These are phyloP conservation scores for Dolichallabes microphthalmus DNA, from an alignment of 2,113 vertebrate genomes.

Conservation along the genomic window DNA sequence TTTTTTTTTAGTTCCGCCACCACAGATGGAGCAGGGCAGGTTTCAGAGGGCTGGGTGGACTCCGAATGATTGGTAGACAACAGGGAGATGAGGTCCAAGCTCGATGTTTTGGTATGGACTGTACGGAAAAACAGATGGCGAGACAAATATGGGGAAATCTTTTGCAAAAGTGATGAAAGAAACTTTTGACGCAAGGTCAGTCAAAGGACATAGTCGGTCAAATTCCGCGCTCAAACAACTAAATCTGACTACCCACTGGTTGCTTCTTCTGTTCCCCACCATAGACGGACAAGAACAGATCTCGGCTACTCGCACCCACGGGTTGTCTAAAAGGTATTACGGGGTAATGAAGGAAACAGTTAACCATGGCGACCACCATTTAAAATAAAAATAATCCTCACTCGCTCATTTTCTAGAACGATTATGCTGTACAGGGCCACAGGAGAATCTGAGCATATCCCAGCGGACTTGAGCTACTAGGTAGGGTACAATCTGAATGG, in stretches of 20 bases:
- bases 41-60: conserved; percentile 80
- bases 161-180: conserved; percentile 76
- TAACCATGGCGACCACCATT: background rate
- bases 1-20: conserved; percentile 82
- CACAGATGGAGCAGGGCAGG: conserved; percentile 74
- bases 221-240: too few relatives aligned
- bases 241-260: too few relatives aligned
- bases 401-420: too few relatives aligned
- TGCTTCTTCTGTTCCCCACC: too few relatives aligned
- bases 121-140: conserved; percentile 54
- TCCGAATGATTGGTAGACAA: conserved; percentile 73
- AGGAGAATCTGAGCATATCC: too few relatives aligned
- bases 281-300: too few relatives aligned
- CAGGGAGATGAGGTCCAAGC: conserved; percentile 77
- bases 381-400: background rate
- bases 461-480: too few relatives aligned
- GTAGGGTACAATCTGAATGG: too few relatives aligned
- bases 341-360: background rate
- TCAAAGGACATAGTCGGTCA: too few relatives aligned
- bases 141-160: conserved; percentile 77
- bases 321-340: background rate
- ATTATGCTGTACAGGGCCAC: too few relatives aligned
- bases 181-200: conserved; percentile 80
- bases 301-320: background rate
- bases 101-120: conserved; percentile 74